A percentile compares a stretch with the other conserved stretches of the same genome.
Evolutionary conservation across 2,888 invertebrate species (phyloP).

Genomic region (Dynastes maya): DNA sequence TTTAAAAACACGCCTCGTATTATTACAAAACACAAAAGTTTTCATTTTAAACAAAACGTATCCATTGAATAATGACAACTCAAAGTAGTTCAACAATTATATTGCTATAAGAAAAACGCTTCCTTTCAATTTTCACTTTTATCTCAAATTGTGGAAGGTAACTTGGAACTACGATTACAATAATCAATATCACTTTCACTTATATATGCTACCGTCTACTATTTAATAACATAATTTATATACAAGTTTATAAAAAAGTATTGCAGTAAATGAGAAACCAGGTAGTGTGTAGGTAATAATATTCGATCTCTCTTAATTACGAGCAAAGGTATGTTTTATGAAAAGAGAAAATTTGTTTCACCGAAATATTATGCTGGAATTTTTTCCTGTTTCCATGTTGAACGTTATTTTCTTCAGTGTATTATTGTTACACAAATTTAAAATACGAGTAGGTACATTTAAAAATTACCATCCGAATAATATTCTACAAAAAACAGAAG

Average conservation of each 20-base stretch:
- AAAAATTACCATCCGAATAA: no score
- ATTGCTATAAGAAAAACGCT: background rate
- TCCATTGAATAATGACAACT: no score
- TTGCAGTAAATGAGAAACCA: constrained; percentile 3
- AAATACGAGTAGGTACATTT: no score
- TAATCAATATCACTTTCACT: constrained; percentile 33
- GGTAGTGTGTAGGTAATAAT: background rate
- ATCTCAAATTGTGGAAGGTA: background rate
- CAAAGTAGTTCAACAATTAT: no score
- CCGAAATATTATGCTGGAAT: background rate
- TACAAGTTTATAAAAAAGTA: background rate
- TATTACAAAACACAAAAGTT: no score
- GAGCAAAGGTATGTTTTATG: constrained; percentile 7
- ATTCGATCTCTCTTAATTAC: constrained; percentile 31
- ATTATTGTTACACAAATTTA: no score
- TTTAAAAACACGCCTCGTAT: no score
- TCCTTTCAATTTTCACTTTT: constrained; percentile 40
- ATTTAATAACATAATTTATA: constrained; percentile 23
- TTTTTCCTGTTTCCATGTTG: background rate
- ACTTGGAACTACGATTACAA: background rate
- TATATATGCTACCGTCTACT: constrained; percentile 8
- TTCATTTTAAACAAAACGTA: no score
- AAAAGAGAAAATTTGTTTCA: constrained; percentile 22
- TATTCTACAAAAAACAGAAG: no score
- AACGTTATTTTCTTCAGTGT: background rate